Conservation (phyloP, 2,113 vertebrate species). For the Rhadina sibilatrix region DNA sequence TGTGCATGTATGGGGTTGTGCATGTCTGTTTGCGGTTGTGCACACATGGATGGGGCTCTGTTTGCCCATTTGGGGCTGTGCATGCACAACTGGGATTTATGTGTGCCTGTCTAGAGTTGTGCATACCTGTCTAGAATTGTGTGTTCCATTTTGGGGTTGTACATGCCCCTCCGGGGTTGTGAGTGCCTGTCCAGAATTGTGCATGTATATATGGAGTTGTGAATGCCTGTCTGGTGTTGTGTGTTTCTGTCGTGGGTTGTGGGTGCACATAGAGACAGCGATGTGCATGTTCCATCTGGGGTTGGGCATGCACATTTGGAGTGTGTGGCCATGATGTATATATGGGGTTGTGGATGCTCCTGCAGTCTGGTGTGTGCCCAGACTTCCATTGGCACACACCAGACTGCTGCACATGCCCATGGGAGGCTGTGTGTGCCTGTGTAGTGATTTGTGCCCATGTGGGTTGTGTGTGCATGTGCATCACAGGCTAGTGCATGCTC, state of each 20-base stretch:
- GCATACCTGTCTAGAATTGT: background rate
- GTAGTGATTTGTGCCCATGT: background rate
- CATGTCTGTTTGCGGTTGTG: background rate
- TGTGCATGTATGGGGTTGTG: fast-evolving
- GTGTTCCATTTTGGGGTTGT: background rate
- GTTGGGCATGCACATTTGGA: background rate
- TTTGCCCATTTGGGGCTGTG: fast-evolving
- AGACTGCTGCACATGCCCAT: fast-evolving
- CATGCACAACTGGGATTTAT: fast-evolving
- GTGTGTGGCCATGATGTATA: fast-evolving
- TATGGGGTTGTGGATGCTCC: background rate
- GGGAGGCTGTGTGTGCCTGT: background rate
- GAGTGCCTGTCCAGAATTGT: fast-evolving
- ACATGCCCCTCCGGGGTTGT: background rate
- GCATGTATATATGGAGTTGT: background rate
- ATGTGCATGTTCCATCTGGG: background rate
- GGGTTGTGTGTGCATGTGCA: background rate
- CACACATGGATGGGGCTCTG: fast-evolving
- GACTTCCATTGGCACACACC: too few relatives aligned
- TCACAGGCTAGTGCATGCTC: background rate
- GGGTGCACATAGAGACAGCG: background rate
- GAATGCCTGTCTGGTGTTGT: background rate
- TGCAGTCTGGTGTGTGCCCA: background rate
- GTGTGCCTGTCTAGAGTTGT: background rate
- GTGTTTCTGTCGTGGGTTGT: background rate